Evolutionary conservation across 2,888 invertebrate species (phyloP).

Genomic region (Craniophora ligustri): DNA sequence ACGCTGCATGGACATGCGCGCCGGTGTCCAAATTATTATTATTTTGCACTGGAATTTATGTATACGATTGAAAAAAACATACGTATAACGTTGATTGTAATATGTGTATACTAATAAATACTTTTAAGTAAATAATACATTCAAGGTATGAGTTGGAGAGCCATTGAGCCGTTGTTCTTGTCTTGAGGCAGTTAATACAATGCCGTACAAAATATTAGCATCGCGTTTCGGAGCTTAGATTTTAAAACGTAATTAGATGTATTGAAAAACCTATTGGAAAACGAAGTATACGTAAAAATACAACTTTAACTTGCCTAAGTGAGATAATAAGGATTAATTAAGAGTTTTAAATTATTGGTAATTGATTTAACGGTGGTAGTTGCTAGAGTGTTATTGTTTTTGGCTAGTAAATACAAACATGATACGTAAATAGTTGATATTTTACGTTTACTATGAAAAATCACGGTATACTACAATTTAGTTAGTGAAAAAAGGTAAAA

Average conservation of each 20-base stretch:
- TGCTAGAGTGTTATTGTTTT: conserved; percentile 83
- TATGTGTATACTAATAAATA: conserved; percentile 87
- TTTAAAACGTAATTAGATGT: conserved; percentile 79
- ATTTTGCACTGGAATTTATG: conserved; percentile 86
- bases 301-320: conserved; percentile 89
- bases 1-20: conserved; percentile 72
- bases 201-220: conserved; percentile 64
- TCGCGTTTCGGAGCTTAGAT: conserved; percentile 83
- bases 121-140: conserved; percentile 76
- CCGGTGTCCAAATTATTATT: conserved; percentile 76
- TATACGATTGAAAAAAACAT: conserved; percentile 87
- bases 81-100: conserved; percentile 88
- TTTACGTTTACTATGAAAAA: conserved; percentile 73
- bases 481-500: conserved; percentile 78
- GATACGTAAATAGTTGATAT: conserved; percentile 81
- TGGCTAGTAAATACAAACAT: conserved; percentile 80
- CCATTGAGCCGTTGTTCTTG: conserved; percentile 61
- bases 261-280: conserved; percentile 83
- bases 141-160: conserved; percentile 65
- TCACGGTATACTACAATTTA: conserved; percentile 76
- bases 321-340: conserved; percentile 86
- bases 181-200: conserved; percentile 57
- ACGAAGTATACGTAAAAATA: conserved; percentile 88
- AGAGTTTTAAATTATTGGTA: conserved; percentile 87
- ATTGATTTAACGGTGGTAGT: conserved; percentile 85